Conservation (phyloP, 2,113 vertebrate genomes). For the Meriones unguiculatus region DNA sequence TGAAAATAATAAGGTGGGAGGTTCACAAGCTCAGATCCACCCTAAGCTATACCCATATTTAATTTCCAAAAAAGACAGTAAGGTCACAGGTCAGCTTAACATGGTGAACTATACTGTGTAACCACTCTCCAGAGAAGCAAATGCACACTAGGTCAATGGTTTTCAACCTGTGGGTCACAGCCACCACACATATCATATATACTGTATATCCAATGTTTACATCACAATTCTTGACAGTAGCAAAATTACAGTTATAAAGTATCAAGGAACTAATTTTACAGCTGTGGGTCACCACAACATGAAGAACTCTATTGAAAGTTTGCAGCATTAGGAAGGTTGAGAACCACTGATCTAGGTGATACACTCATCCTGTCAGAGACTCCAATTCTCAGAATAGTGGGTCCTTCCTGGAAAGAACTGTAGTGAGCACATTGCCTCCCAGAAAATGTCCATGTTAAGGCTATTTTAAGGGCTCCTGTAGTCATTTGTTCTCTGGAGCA, state of each 20-base stretch:
- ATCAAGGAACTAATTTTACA: not conserved
- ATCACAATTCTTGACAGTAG: not conserved
- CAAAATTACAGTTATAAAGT: not conserved
- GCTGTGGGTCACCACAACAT: not conserved
- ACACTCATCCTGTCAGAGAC: not conserved
- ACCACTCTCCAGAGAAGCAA: not conserved
- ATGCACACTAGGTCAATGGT: not conserved
- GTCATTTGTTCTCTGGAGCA: not conserved
- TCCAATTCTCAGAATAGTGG: not conserved
- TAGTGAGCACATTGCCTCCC: not conserved
- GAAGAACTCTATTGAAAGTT: not conserved
- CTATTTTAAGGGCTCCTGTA: not conserved
- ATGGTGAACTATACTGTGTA: not conserved
- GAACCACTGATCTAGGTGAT: not conserved
- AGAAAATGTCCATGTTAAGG: not conserved
- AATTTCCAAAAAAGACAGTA: not conserved
- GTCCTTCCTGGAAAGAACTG: not conserved
- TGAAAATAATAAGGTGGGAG: not conserved
- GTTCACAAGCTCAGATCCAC: not conserved
- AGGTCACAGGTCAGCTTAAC: not conserved
- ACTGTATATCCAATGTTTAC: not conserved
- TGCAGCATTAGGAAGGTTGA: not conserved
- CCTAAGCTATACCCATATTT: not conserved
- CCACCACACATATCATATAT: not conserved
- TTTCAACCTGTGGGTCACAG: not conserved